Conservation (phyloP, 2,113 vertebrate genomes). For the Procavia capensis region DNA sequence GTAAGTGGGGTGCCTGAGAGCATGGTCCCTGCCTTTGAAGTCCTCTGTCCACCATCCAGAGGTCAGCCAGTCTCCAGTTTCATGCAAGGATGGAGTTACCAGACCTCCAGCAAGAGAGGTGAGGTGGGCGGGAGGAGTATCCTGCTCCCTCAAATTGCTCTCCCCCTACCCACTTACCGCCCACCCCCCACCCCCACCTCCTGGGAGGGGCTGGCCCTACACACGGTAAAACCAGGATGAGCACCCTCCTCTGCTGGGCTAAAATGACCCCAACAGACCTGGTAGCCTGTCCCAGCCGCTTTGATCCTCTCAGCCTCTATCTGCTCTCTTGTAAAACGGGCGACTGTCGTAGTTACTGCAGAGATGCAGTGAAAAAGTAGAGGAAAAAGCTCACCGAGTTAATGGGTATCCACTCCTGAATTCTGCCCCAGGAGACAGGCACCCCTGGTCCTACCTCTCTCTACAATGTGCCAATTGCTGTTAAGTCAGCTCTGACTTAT, state of each 20-base stretch:
- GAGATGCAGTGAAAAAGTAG: fast-evolving
- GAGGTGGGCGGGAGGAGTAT: constrained; percentile 37
- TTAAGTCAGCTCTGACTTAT: neutral
- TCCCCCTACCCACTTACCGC: too few species aligned
- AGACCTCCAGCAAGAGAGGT: constrained; percentile 66
- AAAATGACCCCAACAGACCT: neutral
- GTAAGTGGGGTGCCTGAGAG: constrained; percentile 52
- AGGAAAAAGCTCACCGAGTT: neutral
- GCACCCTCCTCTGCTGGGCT: neutral
- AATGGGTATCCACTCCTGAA: neutral
- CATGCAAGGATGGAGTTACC: constrained; percentile 61
- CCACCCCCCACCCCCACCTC: constrained; percentile 41
- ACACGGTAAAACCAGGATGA: neutral
- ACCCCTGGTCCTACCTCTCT: neutral
- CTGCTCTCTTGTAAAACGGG: neutral
- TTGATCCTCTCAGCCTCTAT: neutral
- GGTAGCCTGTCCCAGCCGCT: neutral
- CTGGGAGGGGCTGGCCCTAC: neutral
- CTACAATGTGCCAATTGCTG: neutral
- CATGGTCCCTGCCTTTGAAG: constrained; percentile 66
- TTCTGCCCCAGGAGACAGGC: neutral
- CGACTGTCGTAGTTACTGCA: fast-evolving
- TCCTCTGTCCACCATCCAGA: constrained; percentile 39
- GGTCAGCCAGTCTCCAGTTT: constrained; percentile 71
- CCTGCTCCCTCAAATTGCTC: neutral